These are phyloP conservation scores for Vespertilio murinus DNA, from an alignment of 2,797 vertebrate species.

Conservation along the genomic window DNA sequence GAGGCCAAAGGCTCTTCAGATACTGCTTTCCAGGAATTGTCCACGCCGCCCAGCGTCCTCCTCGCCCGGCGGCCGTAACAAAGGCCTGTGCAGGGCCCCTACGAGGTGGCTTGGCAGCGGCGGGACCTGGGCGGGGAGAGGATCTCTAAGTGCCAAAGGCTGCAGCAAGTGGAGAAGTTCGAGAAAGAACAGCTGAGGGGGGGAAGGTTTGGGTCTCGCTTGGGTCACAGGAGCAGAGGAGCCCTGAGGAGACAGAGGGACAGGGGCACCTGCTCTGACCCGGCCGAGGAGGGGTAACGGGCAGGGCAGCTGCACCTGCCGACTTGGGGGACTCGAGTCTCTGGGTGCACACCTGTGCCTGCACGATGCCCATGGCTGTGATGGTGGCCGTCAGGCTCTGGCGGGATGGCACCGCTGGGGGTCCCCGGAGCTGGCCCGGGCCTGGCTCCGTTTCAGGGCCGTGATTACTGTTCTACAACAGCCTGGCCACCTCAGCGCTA, in stretches of 20 bases:
- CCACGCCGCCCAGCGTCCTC: too few species aligned
- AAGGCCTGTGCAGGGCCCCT: not conserved
- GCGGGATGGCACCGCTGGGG: not conserved
- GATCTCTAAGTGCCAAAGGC: not conserved
- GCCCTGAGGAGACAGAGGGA: not conserved
- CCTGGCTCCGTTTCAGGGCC: not conserved
- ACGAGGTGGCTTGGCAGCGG: not conserved
- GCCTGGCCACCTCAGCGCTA: not conserved
- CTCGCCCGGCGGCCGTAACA: not conserved
- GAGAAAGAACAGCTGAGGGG: not conserved
- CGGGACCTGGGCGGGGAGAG: not conserved
- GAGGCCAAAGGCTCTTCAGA: not conserved
- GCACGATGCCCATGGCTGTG: rapidly evolving
- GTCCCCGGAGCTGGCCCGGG: rapidly evolving
- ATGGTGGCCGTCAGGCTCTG: rapidly evolving
- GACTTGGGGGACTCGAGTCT: not conserved
- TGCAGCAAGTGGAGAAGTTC: not conserved
- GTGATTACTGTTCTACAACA: not conserved
- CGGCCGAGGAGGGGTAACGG: not conserved
- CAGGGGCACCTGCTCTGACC: not conserved
- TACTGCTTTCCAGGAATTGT: not conserved
- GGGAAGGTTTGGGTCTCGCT: not conserved
- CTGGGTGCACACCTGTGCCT: not conserved
- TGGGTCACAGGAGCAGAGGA: not conserved
- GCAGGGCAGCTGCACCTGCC: not conserved